Base-by-base conservation (phyloP, 1,140 invertebrate genomes). In the Mizuhopecten yessoensis region DNA sequence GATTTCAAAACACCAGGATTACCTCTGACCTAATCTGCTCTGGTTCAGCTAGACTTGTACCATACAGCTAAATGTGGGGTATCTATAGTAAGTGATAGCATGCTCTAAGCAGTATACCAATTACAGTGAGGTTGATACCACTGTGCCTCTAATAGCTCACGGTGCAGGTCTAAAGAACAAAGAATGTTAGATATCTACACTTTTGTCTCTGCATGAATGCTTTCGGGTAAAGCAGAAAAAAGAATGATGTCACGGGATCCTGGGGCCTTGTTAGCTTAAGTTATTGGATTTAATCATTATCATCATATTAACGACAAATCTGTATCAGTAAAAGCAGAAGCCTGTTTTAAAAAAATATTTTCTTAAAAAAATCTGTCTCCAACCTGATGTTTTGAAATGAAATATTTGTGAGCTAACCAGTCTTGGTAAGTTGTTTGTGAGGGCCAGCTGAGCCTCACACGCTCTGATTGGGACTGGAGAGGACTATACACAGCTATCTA, bases 391-490 rank as follows among this genome's bases (percentile, higher is more conserved):
- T n/a, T n/a, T n/a, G n/a, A n/a, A 75, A 29, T n/a, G n/a, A 29
- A 75, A 29, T 29, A 29, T 29, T 75, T 75, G 57, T 75, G 57
- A 5, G 9, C 23, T 75, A 45, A 45, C 42, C 42, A 39, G 36
- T 5, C 36, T 39, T 39, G 13, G 36, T 17, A 39, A 39, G 36
- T 39, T 49, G n/a, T 75, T 75, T n/a, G 57, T n/a, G 9, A 29
- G n/a, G 57, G 57, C 57, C 57, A n/a, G n/a, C n/a, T 75, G 57
- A 75, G 23, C 57, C 17, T 75, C 5, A 13, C 57, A 75, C 17
- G 57, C 57, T 75, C 57, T 75, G 57, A 75, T 75, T 75, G n/a
- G 57, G 57, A 75, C 57, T 75, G 57, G 17, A 75, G 57, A 75
- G 57, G 23, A 75, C 57, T 75, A 75, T 75, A 75, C 57, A 75